A percentile compares a stretch with the other conserved stretches of the same genome.
Conservation (phyloP, 2,888 invertebrate species). For the Nysson spinosus region DNA sequence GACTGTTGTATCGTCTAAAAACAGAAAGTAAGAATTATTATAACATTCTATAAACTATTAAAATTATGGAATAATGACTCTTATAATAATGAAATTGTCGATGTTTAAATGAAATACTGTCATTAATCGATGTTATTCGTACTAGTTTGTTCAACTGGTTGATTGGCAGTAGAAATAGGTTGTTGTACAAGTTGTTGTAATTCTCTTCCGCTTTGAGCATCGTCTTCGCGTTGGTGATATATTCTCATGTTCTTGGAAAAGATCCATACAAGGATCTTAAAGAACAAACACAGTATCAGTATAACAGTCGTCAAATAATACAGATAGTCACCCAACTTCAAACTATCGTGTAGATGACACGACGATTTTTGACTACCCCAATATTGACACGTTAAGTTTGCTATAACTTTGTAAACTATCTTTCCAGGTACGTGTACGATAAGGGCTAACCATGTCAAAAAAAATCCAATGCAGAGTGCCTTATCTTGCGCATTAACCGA, state of each 20-base stretch:
- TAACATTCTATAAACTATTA: neutral
- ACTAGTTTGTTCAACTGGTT: neutral
- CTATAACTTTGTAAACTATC: conserved; percentile 81
- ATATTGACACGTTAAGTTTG: conserved; percentile 78
- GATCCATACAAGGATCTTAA: conserved; percentile 78
- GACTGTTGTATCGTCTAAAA: conserved; percentile 18
- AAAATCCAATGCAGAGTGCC: conserved; percentile 81
- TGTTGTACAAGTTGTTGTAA: conserved; percentile 47
- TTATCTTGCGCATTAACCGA: conserved; percentile 82
- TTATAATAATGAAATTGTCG: no score
- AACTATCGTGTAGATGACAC: conserved; percentile 78
- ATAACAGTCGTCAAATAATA: conserved; percentile 78
- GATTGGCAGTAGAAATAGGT: neutral
- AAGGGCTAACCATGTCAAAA: conserved; percentile 79
- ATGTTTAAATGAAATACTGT: no score
- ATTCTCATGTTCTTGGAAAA: conserved; percentile 76
- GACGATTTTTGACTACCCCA: conserved; percentile 75
- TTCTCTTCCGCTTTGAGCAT: conserved; percentile 46
- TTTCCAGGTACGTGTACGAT: conserved; percentile 83
- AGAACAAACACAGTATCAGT: conserved; percentile 75
- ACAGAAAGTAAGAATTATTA: neutral
- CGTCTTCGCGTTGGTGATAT: conserved; percentile 58
- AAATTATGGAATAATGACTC: neutral
- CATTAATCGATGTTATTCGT: no score
- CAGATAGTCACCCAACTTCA: conserved; percentile 77